Conservation (phyloP, 92 coral and sea anemone species). For the Meandrina meandrites region DNA sequence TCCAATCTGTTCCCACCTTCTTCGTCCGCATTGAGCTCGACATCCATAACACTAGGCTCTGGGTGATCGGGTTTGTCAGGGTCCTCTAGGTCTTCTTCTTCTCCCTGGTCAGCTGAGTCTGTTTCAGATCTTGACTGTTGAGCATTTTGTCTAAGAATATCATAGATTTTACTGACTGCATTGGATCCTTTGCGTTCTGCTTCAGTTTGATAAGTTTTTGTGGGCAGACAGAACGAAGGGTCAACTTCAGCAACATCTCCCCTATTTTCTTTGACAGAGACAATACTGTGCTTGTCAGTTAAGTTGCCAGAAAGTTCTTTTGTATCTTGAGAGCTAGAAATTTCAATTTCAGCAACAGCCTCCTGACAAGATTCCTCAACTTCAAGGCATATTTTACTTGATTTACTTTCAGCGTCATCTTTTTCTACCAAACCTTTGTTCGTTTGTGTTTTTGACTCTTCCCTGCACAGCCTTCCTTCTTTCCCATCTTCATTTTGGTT, state of each 20-base stretch:
- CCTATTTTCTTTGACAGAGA: not conserved
- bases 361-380: not conserved
- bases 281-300: not conserved
- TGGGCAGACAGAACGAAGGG: not conserved
- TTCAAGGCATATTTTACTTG: not conserved
- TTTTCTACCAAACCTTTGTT: not conserved
- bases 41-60: not conserved
- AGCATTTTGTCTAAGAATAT: slow-evolving; percentile 64
- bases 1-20: slow-evolving; percentile 35
- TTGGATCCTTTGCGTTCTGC: slow-evolving; percentile 63
- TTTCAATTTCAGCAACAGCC: not conserved
- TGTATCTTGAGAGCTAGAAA: not conserved
- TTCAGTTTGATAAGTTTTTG: slow-evolving; percentile 18
- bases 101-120: not conserved
- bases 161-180: slow-evolving; percentile 60
- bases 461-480: not conserved
- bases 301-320: not conserved
- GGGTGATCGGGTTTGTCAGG: not conserved
- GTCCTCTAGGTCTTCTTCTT: not conserved
- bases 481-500: not conserved
- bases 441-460: not conserved
- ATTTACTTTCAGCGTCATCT: not conserved
- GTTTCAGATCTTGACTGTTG: slow-evolving; percentile 1
- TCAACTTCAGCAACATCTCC: not conserved
- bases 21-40: slow-evolving; percentile 1